A percentile compares a stretch with the other conserved stretches of the same genome.
Evolutionary conservation across 2,113 vertebrate species (phyloP).

Genomic region (Nematolebias whitei): DNA sequence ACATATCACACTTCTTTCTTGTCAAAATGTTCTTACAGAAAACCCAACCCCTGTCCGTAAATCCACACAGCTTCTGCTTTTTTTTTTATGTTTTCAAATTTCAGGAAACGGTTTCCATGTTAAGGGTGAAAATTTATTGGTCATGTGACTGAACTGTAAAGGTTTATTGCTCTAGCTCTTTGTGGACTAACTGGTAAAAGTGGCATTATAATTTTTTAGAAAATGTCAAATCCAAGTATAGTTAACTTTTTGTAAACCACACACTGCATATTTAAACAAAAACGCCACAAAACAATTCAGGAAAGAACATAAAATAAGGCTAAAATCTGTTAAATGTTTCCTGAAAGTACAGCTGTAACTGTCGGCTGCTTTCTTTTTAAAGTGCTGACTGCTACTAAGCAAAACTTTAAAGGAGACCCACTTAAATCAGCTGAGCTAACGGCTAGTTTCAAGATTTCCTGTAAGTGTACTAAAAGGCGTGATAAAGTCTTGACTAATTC

Average conservation of each 20-base stretch:
- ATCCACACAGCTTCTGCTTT: constrained; percentile 1
- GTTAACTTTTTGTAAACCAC: constrained; percentile 40
- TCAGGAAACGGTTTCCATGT: background rate
- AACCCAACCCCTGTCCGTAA: background rate
- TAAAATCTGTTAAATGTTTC: constrained; percentile 30
- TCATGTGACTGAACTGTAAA: background rate
- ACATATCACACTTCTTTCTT: background rate
- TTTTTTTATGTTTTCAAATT: background rate
- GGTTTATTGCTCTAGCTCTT: constrained; percentile 12
- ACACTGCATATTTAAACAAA: constrained; percentile 53
- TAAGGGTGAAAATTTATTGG: background rate
- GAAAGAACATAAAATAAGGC: constrained; percentile 3
- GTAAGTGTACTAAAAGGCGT: constrained; percentile 23
- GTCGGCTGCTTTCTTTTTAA: constrained; percentile 17
- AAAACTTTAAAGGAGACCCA: constrained; percentile 31
- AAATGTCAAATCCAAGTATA: constrained; percentile 29
- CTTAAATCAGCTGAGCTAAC: constrained; percentile 45
- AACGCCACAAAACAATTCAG: constrained; percentile 25
- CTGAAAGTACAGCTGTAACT: constrained; percentile 28
- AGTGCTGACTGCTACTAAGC: constrained; percentile 40
- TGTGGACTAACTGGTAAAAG: constrained; percentile 19
- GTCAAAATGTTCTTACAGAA: background rate
- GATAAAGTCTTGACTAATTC: constrained; percentile 44
- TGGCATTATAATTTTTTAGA: constrained; percentile 40
- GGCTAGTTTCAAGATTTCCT: constrained; percentile 51